Conservation (phyloP, 1,140 invertebrate species). For the Anthonomus grandis region DNA sequence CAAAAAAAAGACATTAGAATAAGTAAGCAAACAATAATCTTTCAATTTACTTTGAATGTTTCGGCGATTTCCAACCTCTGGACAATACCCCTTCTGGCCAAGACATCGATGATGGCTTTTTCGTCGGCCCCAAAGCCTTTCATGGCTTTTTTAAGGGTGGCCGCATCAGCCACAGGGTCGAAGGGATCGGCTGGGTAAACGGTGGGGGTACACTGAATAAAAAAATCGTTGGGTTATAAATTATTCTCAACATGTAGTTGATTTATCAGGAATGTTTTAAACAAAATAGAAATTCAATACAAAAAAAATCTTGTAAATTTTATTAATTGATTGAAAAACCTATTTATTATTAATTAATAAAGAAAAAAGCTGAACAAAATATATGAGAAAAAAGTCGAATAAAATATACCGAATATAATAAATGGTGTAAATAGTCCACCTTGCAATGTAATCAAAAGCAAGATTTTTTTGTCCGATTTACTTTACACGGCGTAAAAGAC, state of each 20-base stretch:
- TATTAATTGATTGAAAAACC: background rate
- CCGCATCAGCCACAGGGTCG: constrained; percentile 84
- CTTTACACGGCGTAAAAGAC: too few relatives aligned
- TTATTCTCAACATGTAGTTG: too few relatives aligned
- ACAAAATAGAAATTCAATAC: background rate
- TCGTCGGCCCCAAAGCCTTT: constrained; percentile 92
- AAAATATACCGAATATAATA: too few relatives aligned
- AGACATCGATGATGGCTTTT: constrained; percentile 84
- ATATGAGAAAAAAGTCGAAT: too few relatives aligned
- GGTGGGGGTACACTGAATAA: constrained; percentile 75
- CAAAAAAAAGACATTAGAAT: background rate
- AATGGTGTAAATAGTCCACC: too few relatives aligned
- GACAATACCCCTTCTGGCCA: constrained; percentile 82
- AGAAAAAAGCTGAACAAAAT: too few relatives aligned
- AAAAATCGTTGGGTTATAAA: too few relatives aligned
- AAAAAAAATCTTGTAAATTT: constrained; percentile 4
- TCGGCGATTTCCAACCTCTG: constrained; percentile 88
- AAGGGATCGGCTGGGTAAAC: constrained; percentile 82
- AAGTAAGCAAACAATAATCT: background rate
- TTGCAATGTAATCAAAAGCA: too few relatives aligned
- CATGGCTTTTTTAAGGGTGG: constrained; percentile 87
- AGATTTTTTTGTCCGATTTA: too few relatives aligned
- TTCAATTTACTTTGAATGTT: constrained; percentile 68
- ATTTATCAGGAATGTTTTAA: too few relatives aligned
- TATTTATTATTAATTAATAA: too few relatives aligned